A percentile compares a stretch with the other conserved stretches of the same genome.
These are phyloP conservation scores for Tupaia tana DNA, from an alignment of 2,113 vertebrate genomes.

Conservation along the genomic window DNA sequence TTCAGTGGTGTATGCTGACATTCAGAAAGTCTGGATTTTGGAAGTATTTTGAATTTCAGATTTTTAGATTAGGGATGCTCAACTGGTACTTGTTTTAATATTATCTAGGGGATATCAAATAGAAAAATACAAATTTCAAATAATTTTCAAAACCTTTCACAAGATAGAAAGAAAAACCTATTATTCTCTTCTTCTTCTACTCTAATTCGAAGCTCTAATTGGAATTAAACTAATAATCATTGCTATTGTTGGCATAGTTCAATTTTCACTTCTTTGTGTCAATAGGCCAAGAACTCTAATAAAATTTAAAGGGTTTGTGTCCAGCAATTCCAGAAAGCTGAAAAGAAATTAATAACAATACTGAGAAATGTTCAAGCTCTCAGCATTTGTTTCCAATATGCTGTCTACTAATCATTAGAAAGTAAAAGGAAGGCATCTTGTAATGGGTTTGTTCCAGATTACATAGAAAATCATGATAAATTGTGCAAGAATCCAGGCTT, in stretches of 20 bases:
- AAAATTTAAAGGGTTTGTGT: not conserved
- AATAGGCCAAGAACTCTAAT: not conserved
- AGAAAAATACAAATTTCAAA: not conserved
- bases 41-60: too few relatives aligned
- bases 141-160: not conserved
- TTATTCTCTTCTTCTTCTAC: not conserved
- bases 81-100: not conserved
- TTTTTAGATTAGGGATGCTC: too few relatives aligned
- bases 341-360: not conserved
- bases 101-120: not conserved
- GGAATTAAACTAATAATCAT: not conserved
- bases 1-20: too few relatives aligned
- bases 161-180: not conserved
- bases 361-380: not conserved
- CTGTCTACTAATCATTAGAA: not conserved
- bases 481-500: not conserved
- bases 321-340: not conserved
- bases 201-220: not conserved
- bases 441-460: not conserved
- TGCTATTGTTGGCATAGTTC: not conserved
- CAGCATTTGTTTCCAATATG: not conserved
- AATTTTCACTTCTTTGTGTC: not conserved
- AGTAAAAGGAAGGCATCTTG: not conserved
- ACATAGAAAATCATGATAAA: constrained; percentile 21
- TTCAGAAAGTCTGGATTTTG: too few relatives aligned